Conservation (phyloP, 2,888 invertebrate species). For the Synergus gifuensis region DNA sequence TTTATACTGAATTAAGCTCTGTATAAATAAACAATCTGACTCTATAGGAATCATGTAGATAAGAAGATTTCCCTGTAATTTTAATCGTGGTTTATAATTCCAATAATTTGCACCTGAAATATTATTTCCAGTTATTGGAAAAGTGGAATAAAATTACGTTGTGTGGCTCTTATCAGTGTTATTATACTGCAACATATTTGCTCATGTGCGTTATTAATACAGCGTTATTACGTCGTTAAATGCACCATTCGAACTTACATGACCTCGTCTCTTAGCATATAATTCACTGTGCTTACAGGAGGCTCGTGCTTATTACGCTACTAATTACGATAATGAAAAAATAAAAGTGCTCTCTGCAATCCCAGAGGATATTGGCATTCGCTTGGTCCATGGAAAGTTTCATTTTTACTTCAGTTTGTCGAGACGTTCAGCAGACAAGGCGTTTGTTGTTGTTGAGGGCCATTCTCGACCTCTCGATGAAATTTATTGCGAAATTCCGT, state of each 20-base stretch:
- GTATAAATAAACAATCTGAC: background rate
- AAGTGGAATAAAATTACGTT: constrained; percentile 23
- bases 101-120: constrained; percentile 8
- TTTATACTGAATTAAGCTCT: background rate
- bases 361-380: background rate
- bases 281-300: constrained; percentile 32
- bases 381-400: background rate
- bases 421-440: constrained; percentile 1
- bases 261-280: constrained; percentile 30
- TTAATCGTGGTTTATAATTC: background rate
- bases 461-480: background rate
- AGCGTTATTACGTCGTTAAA: constrained; percentile 34
- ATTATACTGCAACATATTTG: constrained; percentile 34
- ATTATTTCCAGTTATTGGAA: constrained; percentile 10
- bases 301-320: constrained; percentile 20
- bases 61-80: background rate
- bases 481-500: constrained; percentile 28
- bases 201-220: constrained; percentile 32
- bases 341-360: background rate
- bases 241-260: constrained; percentile 31
- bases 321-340: constrained; percentile 34
- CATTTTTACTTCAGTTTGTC: background rate
- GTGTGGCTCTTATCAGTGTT: constrained; percentile 25
- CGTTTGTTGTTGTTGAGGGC: background rate
- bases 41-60: background rate